Evolutionary conservation across 1,140 invertebrate species (phyloP), one percentile per base, ranked within the genome.

Genomic region (Drosophila equinoxialis): DNA sequence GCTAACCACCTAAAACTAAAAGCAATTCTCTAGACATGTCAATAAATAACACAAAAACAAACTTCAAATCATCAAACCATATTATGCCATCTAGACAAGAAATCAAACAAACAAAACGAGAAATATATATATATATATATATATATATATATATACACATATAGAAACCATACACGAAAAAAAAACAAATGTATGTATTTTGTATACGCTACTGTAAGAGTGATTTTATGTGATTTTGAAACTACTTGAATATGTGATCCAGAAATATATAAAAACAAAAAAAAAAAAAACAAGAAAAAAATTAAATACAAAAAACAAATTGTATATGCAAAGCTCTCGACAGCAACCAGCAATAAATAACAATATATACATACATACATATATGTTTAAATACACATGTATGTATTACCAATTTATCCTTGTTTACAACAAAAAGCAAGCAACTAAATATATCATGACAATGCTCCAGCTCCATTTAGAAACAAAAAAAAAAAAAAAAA

Each of bases 221-320:
- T 89, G 85, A 89, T 90, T 89, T 89, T 90, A 89, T 89, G 85
- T 89, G 85, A 89, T 89, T 89, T 89, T 90, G 84, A 87, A 87
- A 87, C 84, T 87, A 87, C 84, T 87, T 87, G 84, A 87, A 87
- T 87, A 87, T 87, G 84, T 87, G 84, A 87, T 87, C 84, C 84
- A 87, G 66, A 80, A 87, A 79, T 70, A 90, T 77, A 78, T 80
- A 66, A 78, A 80, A 75, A 51, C 42, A 68, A 62, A 5, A 0
- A 30, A 0, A 30, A 37, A 66, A 75, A 51, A 51, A 68, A 62
- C 30, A 0, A 30, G 6, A 30, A 37, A 66, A 61, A 67, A 62
- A 51, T 14, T 59, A 65, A 64, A 64, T 17, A 26, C 64, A 69
- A 60, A 33, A 71, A 69, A 63, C 63, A 68, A 74, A 62, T 54